These are phyloP conservation scores for Meriones unguiculatus DNA, from an alignment of 2,113 vertebrate genomes.

Conservation along the genomic window DNA sequence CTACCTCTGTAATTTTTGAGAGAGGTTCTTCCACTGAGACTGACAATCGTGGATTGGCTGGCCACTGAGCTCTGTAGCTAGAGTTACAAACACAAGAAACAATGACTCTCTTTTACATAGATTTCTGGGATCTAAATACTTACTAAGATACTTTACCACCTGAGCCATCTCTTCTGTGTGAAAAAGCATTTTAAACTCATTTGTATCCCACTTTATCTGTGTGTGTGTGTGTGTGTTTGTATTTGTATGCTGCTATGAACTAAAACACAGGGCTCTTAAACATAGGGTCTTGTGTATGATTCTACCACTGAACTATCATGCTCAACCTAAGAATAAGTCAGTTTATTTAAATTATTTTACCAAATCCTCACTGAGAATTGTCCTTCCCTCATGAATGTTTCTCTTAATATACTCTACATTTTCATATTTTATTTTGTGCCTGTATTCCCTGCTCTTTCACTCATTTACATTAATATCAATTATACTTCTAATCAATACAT, in stretches of 20 bases:
- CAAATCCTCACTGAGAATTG: neutral
- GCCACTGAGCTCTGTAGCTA: neutral
- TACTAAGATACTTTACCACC: neutral
- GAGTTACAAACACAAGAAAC: neutral
- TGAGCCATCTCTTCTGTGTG: neutral
- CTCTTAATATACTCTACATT: neutral
- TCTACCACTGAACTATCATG: neutral
- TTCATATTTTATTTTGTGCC: neutral
- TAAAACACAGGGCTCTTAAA: neutral
- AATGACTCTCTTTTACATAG: neutral
- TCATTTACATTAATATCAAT: neutral
- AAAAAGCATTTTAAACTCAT: neutral
- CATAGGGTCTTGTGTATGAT: neutral
- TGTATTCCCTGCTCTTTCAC: neutral
- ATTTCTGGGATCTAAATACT: neutral
- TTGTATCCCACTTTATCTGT: neutral
- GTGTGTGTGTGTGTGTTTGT: neutral
- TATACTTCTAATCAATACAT: slow-evolving; percentile 6
- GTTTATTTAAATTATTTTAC: neutral
- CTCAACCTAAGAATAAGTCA: neutral
- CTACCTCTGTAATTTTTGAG: neutral
- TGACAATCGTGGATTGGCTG: neutral
- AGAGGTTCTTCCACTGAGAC: neutral
- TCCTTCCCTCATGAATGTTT: neutral
- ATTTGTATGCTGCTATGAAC: neutral